Evolutionary conservation across 2,888 invertebrate species (phyloP).

Genomic region (Mamestra brassicae): DNA sequence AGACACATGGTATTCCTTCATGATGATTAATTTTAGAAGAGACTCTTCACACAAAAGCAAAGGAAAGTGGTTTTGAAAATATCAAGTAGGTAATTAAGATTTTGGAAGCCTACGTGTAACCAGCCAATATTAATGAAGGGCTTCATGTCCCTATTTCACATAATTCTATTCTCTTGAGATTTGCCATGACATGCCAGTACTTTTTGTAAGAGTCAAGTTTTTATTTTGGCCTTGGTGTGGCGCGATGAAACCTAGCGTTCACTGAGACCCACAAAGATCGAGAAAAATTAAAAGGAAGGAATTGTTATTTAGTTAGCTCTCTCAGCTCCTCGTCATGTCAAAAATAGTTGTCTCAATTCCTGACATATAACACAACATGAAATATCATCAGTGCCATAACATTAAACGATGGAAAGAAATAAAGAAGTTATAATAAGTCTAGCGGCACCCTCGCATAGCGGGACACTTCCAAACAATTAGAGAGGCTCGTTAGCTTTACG

Average conservation of each 20-base stretch:
- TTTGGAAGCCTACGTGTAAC: no score
- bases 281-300: background rate
- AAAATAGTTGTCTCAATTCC: background rate
- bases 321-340: background rate
- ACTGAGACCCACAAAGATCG: background rate
- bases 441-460: conserved; percentile 74
- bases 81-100: no score
- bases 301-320: background rate
- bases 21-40: no score
- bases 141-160: no score
- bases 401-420: conserved; percentile 85
- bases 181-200: no score
- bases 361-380: conserved; percentile 73
- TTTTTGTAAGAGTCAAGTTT: no score
- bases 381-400: conserved; percentile 85
- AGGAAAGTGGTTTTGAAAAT: no score
- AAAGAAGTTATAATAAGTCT: conserved; percentile 77
- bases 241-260: background rate
- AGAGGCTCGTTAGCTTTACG: conserved; percentile 86
- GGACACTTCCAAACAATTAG: conserved; percentile 90
- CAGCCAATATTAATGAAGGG: no score
- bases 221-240: no score
- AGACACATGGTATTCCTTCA: no score
- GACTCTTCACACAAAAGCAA: no score
- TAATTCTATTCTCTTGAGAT: no score